phyloP scores from a whole-genome alignment of 2,888 invertebrate species.

The Xestia sexstrigata region DNA sequence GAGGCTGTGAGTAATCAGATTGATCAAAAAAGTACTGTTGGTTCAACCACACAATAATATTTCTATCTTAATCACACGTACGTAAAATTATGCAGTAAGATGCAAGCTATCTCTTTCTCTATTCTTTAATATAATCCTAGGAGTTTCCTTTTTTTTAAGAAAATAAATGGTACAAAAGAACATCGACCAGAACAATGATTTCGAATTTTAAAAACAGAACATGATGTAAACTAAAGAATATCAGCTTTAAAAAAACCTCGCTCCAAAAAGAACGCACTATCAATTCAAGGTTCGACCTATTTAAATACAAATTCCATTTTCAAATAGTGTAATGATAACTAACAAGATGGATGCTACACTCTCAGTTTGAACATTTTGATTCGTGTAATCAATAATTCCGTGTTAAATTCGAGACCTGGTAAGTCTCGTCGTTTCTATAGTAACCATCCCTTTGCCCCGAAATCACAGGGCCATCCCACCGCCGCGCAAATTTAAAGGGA shows the following conservation, averaged over 20 bases:
- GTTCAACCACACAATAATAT: background rate
- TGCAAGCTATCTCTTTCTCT: background rate
- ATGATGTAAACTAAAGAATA: background rate
- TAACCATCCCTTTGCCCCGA: slow-evolving; percentile 81
- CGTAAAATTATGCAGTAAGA: background rate
- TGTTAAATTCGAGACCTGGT: slow-evolving; percentile 80
- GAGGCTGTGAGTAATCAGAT: background rate
- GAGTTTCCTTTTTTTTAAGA: too few relatives aligned
- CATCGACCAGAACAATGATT: background rate
- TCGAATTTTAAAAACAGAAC: background rate
- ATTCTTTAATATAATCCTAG: background rate
- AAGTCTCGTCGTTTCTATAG: slow-evolving; percentile 79
- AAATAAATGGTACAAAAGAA: background rate
- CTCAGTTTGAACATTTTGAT: slow-evolving; percentile 75
- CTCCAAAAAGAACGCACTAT: background rate
- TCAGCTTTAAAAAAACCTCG: background rate
- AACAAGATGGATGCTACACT: slow-evolving; percentile 57
- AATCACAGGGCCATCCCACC: slow-evolving; percentile 69
- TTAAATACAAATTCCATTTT: slow-evolving; percentile 20
- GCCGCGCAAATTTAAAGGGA: slow-evolving; percentile 75
- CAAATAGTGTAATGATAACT: slow-evolving; percentile 44
- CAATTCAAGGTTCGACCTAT: slow-evolving; percentile 1
- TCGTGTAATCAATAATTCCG: slow-evolving; percentile 83
- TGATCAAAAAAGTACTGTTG: background rate
- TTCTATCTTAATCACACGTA: background rate